Conservation (phyloP, 2,113 vertebrate species). For the Channa maculata region DNA sequence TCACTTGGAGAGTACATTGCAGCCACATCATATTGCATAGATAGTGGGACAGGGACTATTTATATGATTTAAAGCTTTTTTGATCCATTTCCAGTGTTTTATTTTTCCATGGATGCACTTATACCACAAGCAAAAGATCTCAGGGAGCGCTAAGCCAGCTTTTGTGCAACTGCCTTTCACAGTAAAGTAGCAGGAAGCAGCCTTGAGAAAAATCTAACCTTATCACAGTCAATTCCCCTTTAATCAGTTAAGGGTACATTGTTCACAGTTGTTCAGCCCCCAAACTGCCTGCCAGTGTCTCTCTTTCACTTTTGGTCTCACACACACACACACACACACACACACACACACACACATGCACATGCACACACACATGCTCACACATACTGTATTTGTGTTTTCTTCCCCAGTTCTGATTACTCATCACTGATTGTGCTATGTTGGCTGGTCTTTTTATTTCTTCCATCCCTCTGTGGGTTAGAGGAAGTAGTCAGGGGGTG, state of each 20-base stretch:
- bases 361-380: background rate
- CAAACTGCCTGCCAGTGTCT: conserved; percentile 31
- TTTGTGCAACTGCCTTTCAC: conserved; percentile 65
- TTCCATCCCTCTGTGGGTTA: conserved; percentile 38
- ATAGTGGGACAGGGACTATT: conserved; percentile 45
- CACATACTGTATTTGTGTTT: conserved; percentile 4
- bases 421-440: conserved; percentile 53
- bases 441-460: conserved; percentile 43
- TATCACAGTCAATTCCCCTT: conserved; percentile 45
- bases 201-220: conserved; percentile 47
- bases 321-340: conserved; percentile 13
- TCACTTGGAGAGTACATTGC: conserved; percentile 51
- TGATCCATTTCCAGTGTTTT: background rate
- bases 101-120: conserved; percentile 36
- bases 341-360: background rate
- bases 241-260: conserved; percentile 59
- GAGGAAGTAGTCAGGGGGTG: conserved; percentile 84
- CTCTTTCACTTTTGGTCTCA: conserved; percentile 13
- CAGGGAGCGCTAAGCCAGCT: conserved; percentile 14
- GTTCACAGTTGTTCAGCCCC: conserved; percentile 58
- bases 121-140: conserved; percentile 28
- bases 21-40: conserved; percentile 59
- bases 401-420: conserved; percentile 49
- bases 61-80: conserved; percentile 40
- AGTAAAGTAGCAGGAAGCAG: conserved; percentile 59